Evolutionary conservation across 2,797 vertebrate genomes (phyloP), one percentile per base, ranked within the genome.

Genomic region (Myripristis murdjan): DNA sequence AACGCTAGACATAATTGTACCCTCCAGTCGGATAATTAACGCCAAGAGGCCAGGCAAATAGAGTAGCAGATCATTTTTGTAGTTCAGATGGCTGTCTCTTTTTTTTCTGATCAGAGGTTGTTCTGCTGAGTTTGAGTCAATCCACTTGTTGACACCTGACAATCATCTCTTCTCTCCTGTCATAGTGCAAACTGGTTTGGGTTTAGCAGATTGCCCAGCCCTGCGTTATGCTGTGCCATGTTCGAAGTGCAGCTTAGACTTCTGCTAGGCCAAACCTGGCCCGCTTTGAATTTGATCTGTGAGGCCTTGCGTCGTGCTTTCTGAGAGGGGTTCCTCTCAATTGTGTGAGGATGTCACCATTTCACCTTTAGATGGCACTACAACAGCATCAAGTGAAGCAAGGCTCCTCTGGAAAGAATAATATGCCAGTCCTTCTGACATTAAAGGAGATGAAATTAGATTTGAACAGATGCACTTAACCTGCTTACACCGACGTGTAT

Each of bases 291-390:
- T 73, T 63, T 77, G 54, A 69, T 64, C 70, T 33, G n/a, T 18
- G 52, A 61, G 77, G 82, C 65, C 59, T 44, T 15, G 1, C 48
- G 2, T 6, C 20, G 44, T 73, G 2, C 70, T 60, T 26, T 66
- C 43, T 31, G 23, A 26, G 43, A 28, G 24, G 9, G 18, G 22
- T n/a, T 82, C 69, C 10, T 48, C 44, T 0, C 16, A 33, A 26
- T 22, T n/a, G 46, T 51, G 22, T 28, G 35, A 54, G 51, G 64
- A 58, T 60, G 51, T 22, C 61, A 43, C 48, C 23, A 6, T 33
- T 20, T 41, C 54, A 26, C 88, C 86, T 76, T 48, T 75, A 88
- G 85, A 66, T 84, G 88, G 81, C 84, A 67, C 85, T 78, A 3
- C 65, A 67, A 59, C 64, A 43, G 31, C 82, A 76, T 72, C 59